These are phyloP conservation scores for Melieria crassipennis DNA, from an alignment of 2,888 invertebrate species.

Conservation along the genomic window DNA sequence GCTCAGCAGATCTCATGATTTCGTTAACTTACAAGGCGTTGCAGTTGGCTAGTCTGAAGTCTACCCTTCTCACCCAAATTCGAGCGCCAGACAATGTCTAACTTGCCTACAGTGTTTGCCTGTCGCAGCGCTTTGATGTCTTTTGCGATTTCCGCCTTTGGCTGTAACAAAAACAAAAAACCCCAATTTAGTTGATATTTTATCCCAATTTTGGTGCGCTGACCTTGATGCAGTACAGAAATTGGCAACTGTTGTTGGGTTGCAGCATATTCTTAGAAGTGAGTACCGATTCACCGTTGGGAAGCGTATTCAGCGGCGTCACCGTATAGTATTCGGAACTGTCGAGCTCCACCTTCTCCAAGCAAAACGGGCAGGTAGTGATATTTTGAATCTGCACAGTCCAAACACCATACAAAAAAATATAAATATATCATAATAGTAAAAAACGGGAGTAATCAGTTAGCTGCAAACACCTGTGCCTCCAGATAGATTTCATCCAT, in stretches of 20 bases:
- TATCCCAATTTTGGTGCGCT: neutral
- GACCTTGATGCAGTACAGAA: slow-evolving; percentile 86
- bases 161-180: slow-evolving; percentile 59
- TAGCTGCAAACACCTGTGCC: slow-evolving; percentile 69
- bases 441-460: neutral
- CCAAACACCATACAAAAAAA: neutral
- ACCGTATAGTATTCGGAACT: slow-evolving; percentile 90
- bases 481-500: slow-evolving; percentile 80
- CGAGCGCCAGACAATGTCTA: slow-evolving; percentile 98
- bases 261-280: slow-evolving; percentile 84
- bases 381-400: slow-evolving; percentile 85
- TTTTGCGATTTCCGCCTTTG: slow-evolving; percentile 78
- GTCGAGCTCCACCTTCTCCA: slow-evolving; percentile 94
- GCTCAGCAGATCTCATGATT: neutral
- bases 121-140: slow-evolving; percentile 83
- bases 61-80: slow-evolving; percentile 97
- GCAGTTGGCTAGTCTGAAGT: slow-evolving; percentile 93
- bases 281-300: slow-evolving; percentile 77
- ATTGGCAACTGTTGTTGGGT: slow-evolving; percentile 92
- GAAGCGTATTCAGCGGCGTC: slow-evolving; percentile 76
- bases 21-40: slow-evolving; percentile 76
- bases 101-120: slow-evolving; percentile 91
- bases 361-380: slow-evolving; percentile 89
- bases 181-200: neutral
- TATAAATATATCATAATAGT: neutral